Percentiles rank a stretch among this genome's conserved stretches.
Evolutionary conservation across 2,888 invertebrate species (phyloP).

Genomic region (Masnerella sp.): DNA sequence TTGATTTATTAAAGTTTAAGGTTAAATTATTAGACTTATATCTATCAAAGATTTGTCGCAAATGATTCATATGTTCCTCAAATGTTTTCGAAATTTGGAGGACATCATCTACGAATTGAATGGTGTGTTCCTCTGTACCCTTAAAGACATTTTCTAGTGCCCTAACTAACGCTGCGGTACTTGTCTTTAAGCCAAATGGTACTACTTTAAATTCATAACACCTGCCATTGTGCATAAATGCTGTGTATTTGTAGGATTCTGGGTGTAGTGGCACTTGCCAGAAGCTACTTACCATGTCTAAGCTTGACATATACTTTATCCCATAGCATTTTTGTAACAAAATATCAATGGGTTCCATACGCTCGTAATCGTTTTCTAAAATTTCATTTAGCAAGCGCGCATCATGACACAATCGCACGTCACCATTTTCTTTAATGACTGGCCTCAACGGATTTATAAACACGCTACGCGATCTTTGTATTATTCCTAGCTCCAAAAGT

Average conservation of each 20-base stretch:
- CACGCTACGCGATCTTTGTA: neutral
- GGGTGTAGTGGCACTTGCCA: constrained; percentile 5
- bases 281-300: constrained; percentile 12
- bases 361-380: neutral
- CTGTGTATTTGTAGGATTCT: constrained; percentile 3
- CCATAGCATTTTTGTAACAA: constrained; percentile 4
- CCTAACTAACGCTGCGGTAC: neutral
- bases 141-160: constrained; percentile 1
- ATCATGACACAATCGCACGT: neutral
- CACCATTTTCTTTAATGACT: neutral
- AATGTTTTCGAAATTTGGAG: neutral
- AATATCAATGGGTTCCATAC: constrained; percentile 5
- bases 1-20: constrained; percentile 9
- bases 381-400: constrained; percentile 4
- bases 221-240: constrained; percentile 7
- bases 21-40: neutral
- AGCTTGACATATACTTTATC: neutral
- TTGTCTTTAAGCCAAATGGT: constrained; percentile 10
- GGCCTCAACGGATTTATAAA: neutral
- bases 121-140: neutral
- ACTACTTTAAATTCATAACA: constrained; percentile 18
- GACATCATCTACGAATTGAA: constrained; percentile 11
- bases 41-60: neutral
- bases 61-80: neutral
- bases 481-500: neutral